Evolutionary conservation across 2,888 invertebrate genomes (phyloP).

Genomic region (Tetramorium bicarinatum): DNA sequence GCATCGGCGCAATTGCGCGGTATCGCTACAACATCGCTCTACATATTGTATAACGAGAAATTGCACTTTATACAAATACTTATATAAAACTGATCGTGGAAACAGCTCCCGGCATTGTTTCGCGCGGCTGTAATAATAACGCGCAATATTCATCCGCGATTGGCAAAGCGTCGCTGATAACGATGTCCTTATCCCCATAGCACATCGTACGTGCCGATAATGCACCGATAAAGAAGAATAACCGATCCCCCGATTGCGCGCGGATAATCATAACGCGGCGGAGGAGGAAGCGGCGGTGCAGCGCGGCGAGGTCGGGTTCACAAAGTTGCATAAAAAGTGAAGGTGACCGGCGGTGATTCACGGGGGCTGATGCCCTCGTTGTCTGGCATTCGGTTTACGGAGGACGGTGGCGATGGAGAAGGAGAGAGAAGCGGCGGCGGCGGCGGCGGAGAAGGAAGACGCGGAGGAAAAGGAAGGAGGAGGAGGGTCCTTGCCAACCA

Average conservation of each 20-base stretch:
- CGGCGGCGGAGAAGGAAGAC: slow-evolving; percentile 49
- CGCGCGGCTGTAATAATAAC: neutral
- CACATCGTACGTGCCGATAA: neutral
- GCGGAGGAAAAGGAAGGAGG: slow-evolving; percentile 33
- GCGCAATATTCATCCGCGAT: neutral
- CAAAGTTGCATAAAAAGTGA: slow-evolving; percentile 85
- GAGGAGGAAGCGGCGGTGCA: slow-evolving; percentile 21
- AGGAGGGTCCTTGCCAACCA: slow-evolving; percentile 69
- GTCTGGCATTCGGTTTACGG: slow-evolving; percentile 81
- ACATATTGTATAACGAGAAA: neutral
- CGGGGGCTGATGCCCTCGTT: slow-evolving; percentile 85
- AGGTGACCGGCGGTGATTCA: slow-evolving; percentile 85
- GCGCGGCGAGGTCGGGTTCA: slow-evolving; percentile 76
- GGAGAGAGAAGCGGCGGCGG: slow-evolving; percentile 65
- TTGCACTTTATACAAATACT: neutral
- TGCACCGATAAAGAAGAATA: slow-evolving; percentile 9
- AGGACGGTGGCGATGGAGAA: slow-evolving; percentile 64
- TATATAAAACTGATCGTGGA: neutral
- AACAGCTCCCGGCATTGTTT: neutral
- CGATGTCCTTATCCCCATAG: slow-evolving; percentile 1
- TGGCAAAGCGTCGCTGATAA: slow-evolving; percentile 1
- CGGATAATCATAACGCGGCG: slow-evolving; percentile 29
- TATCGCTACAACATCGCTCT: neutral
- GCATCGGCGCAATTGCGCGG: neutral
- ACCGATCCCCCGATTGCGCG: neutral